Base-by-base conservation (phyloP, 2,113 vertebrate genomes). In the Actenoides hombroni region DNA sequence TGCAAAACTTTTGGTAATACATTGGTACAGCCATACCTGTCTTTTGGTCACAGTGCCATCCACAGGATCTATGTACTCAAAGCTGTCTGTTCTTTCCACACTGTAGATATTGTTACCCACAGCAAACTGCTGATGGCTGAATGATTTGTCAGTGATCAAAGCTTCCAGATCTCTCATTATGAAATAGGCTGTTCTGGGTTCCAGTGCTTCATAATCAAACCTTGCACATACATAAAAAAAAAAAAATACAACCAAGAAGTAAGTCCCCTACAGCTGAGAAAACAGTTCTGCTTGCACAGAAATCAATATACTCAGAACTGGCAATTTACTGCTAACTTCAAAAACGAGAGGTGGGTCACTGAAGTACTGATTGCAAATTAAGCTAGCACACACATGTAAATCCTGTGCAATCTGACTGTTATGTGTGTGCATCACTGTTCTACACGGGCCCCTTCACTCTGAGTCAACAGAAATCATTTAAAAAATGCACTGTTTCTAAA, bases 121-220 rank as follows among this genome's bases (percentile, higher is more conserved):
- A 19, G 99, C 99, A 96, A 99, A 99, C 98, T 99, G 99, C 96
- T 99, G 99, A 96, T 97, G 99, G 57, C 97, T 97, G 97, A 99
- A 99, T 0, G 99, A 98, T 96, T 99, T 99, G 97, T 99, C 99
- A 60, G 98, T 98, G 95, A 99, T 98, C 83, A 99, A 97, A 65
- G 97, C 97, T 94, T 99, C 99, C 97, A 99, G 97, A 86, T 99
- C 99, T 97, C 98, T 98, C 99, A 99, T 99, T 97, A 99, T 98
- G 97, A 99, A 99, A 97, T 98, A 99, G 0, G 99, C 99, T 20
- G 98, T 97, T 89, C 98, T 99, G 64, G 99, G 99, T 67, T 99
- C 99, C 95, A 99, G 97, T 9, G 98, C 99, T 96, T 99, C 99
- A 16, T 99, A 99, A 97, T 99, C 99, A 98, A 99, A 99, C 97